These are phyloP conservation scores for Stichopus chloronotus DNA, from an alignment of 35 echinoderm and acorn worm genomes.

Conservation along the genomic window DNA sequence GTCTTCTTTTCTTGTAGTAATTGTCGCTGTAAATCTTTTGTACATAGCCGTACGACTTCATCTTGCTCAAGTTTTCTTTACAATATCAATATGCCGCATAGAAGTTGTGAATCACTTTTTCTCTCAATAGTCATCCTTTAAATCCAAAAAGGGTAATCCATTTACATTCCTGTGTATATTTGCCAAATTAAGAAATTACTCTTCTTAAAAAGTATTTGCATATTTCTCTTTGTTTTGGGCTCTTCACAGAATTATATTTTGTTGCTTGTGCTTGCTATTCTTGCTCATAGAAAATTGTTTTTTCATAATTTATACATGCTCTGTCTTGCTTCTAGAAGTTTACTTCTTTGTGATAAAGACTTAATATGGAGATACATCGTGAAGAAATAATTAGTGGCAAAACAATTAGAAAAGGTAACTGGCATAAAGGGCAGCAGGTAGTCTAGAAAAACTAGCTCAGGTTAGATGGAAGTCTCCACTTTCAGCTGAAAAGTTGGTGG, in stretches of 20 bases:
- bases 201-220: too few relatives aligned
- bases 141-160: not conserved
- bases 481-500: too few relatives aligned
- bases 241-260: not conserved
- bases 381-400: too few relatives aligned
- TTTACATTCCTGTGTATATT: not conserved
- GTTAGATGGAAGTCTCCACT: too few relatives aligned
- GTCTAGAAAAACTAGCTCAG: too few relatives aligned
- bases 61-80: not conserved
- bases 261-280: not conserved
- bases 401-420: too few relatives aligned
- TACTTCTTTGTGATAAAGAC: too few relatives aligned
- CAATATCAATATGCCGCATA: not conserved
- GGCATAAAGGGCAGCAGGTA: too few relatives aligned
- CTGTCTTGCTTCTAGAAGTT: not conserved
- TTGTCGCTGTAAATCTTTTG: not conserved
- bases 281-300: not conserved
- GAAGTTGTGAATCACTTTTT: not conserved
- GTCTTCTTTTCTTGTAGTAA: too few relatives aligned
- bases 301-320: not conserved
- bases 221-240: not conserved
- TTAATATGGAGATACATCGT: too few relatives aligned
- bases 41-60: not conserved
- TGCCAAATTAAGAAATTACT: constrained; percentile 6
- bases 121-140: not conserved